Conservation (phyloP, 2,113 vertebrate genomes). For the Ptyas mucosa region DNA sequence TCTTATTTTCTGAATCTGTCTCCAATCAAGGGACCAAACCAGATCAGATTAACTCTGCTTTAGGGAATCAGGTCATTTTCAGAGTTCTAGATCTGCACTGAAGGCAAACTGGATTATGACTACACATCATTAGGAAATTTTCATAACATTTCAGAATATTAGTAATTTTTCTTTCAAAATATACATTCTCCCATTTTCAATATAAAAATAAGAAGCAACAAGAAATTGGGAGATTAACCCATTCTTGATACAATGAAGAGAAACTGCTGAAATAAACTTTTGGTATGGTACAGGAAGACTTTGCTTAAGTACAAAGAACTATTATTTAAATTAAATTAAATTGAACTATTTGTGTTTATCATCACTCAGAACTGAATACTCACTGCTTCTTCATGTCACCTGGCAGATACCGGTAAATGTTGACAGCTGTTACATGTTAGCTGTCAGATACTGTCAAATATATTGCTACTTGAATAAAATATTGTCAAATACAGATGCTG, state of each 20-base stretch:
- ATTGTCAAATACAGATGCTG: neutral
- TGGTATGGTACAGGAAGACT: neutral
- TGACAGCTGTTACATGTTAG: neutral
- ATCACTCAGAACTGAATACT: neutral
- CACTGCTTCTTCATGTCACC: neutral
- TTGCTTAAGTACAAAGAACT: neutral
- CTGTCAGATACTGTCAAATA: neutral
- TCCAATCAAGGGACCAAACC: neutral
- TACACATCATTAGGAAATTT: neutral
- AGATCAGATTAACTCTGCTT: neutral
- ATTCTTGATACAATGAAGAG: neutral
- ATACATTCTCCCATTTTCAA: neutral
- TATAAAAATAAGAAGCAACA: neutral
- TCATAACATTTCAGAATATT: neutral
- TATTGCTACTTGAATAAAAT: neutral
- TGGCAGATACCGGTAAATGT: neutral
- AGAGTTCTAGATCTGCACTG: neutral
- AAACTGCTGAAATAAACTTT: neutral
- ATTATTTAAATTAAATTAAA: neutral
- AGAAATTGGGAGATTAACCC: neutral
- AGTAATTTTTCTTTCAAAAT: neutral
- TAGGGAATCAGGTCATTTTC: neutral
- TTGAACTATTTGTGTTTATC: neutral
- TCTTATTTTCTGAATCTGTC: neutral
- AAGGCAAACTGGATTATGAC: neutral